phyloP scores from a whole-genome alignment of 2,113 vertebrate genomes.

The Scatophagus argus region DNA sequence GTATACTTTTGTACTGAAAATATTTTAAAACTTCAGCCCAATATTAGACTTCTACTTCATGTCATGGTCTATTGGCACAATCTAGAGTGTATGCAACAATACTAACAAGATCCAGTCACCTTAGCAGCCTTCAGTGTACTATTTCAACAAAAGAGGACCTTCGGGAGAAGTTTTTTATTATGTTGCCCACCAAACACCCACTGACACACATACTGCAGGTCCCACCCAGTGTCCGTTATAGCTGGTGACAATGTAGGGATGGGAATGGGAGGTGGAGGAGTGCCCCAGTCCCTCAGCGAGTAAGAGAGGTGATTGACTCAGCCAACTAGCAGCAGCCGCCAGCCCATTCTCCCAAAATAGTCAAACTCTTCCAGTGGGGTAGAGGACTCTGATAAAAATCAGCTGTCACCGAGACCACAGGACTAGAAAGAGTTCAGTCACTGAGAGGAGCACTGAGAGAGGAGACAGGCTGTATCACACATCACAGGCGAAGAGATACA shows the following conservation, averaged over 20 bases:
- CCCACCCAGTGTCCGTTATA: slow-evolving; percentile 67
- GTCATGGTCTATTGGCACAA: neutral
- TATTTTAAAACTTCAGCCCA: neutral
- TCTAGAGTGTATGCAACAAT: neutral
- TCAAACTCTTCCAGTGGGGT: slow-evolving; percentile 56
- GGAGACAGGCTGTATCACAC: slow-evolving; percentile 38
- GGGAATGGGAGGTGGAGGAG: slow-evolving; percentile 66
- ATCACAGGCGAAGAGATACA: slow-evolving; percentile 38
- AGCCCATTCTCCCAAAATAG: slow-evolving; percentile 91
- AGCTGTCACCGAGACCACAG: slow-evolving; percentile 81
- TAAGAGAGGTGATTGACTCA: slow-evolving; percentile 88
- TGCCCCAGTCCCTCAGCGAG: slow-evolving; percentile 63
- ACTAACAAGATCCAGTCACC: neutral
- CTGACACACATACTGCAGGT: slow-evolving; percentile 57
- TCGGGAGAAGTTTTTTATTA: neutral
- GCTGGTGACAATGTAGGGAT: slow-evolving; percentile 70
- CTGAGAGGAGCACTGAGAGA: slow-evolving; percentile 45
- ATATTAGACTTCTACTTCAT: neutral
- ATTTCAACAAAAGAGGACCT: slow-evolving; percentile 43
- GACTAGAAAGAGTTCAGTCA: slow-evolving; percentile 78
- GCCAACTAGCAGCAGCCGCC: slow-evolving; percentile 75
- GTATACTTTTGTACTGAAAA: neutral
- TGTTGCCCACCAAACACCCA: slow-evolving; percentile 10
- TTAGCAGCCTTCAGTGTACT: neutral
- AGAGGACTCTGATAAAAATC: slow-evolving; percentile 88